phyloP scores from a whole-genome alignment of 2,888 invertebrate species.

The Drosophila diplacantha region DNA sequence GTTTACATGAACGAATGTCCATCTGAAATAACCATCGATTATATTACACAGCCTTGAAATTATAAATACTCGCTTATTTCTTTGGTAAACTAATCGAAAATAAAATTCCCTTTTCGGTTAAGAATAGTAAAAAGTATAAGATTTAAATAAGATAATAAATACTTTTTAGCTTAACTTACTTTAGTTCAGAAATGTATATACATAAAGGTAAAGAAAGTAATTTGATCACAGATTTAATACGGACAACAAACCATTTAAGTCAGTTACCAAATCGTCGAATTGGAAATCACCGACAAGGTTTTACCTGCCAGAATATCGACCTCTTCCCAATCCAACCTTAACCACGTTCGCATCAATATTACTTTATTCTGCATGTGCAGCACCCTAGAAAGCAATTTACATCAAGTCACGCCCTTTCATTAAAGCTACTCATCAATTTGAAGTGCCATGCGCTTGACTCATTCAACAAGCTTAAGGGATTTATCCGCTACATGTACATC shows the following conservation, averaged over 20 bases:
- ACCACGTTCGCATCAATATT: constrained; percentile 5
- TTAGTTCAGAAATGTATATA: neutral
- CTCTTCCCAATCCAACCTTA: neutral
- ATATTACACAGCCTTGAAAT: neutral
- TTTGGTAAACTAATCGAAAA: too few species aligned
- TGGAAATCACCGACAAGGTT: neutral
- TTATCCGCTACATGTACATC: constrained; percentile 43
- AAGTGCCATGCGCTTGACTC: constrained; percentile 59
- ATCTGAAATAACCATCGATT: neutral
- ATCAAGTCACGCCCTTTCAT: constrained; percentile 70
- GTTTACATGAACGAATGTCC: too few species aligned
- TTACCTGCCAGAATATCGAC: constrained; percentile 19
- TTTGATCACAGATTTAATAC: too few species aligned
- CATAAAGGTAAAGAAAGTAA: too few species aligned
- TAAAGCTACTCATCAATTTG: constrained; percentile 73
- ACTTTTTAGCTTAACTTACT: neutral
- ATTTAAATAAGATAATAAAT: neutral
- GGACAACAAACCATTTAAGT: too few species aligned
- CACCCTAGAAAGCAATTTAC: constrained; percentile 56
- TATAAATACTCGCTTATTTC: neutral
- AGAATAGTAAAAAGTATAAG: neutral
- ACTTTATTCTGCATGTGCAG: constrained; percentile 7
- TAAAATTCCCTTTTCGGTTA: neutral
- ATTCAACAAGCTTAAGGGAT: constrained; percentile 66
- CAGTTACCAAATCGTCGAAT: neutral